Percentiles rank a stretch among this genome's conserved stretches.
These are phyloP conservation scores for Pseudonaja textilis DNA, from an alignment of 2,113 vertebrate genomes.

Conservation along the genomic window DNA sequence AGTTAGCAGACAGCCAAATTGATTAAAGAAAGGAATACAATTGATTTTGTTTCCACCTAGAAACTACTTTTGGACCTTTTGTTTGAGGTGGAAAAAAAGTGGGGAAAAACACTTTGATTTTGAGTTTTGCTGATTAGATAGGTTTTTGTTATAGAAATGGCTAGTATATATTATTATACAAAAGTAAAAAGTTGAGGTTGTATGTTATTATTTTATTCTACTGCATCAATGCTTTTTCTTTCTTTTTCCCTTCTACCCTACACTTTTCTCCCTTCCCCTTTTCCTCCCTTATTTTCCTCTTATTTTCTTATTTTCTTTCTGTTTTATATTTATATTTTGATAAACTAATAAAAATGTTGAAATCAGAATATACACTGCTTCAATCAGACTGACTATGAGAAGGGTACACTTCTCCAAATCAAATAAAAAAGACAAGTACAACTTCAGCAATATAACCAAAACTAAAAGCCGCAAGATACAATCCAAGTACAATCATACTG, in stretches of 20 bases:
- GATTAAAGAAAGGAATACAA: not conserved
- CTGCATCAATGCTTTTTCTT: not conserved
- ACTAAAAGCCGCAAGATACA: not conserved
- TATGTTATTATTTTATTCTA: not conserved
- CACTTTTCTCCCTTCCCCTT: not conserved
- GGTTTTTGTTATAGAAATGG: not conserved
- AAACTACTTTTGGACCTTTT: not conserved
- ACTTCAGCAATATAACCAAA: not conserved
- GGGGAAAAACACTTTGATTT: not conserved
- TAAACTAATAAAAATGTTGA: not conserved
- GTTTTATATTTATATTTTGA: not conserved
- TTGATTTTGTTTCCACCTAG: not conserved
- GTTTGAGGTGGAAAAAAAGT: not conserved
- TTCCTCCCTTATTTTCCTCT: not conserved
- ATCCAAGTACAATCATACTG: not conserved
- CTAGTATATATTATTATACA: not conserved
- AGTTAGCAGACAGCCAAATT: not conserved
- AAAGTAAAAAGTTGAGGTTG: not conserved
- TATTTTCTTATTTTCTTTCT: not conserved
- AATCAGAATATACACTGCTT: not conserved
- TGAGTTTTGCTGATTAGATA: not conserved
- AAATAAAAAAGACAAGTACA: not conserved
- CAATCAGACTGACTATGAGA: not conserved
- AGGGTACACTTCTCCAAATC: not conserved
- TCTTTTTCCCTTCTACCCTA: not conserved